Percentiles rank a stretch among this genome's conserved stretches.
Conservation (phyloP, 2,113 vertebrate species). For the Hippocampus mohnikei region DNA sequence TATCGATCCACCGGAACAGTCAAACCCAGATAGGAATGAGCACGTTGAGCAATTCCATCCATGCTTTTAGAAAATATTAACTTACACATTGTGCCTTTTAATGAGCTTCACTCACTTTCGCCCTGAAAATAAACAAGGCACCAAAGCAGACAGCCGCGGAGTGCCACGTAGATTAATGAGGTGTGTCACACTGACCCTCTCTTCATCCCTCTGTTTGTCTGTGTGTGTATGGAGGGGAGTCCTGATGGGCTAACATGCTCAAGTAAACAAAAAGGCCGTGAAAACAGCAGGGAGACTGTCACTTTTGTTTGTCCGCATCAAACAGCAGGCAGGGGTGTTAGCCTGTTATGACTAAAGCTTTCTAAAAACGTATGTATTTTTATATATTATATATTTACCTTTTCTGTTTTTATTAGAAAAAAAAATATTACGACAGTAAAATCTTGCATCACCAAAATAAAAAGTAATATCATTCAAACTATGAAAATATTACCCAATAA, state of each 20-base stretch:
- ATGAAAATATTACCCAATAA: too few relatives aligned
- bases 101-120: constrained; percentile 9
- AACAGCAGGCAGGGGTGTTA: background rate
- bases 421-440: too few relatives aligned
- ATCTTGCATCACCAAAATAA: too few relatives aligned
- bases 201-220: constrained; percentile 5
- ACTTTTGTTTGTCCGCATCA: background rate
- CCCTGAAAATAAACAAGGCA: constrained; percentile 1
- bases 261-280: constrained; percentile 2
- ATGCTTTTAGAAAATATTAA: background rate
- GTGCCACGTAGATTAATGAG: constrained; percentile 10
- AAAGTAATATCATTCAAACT: too few relatives aligned
- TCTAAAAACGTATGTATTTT: too few relatives aligned
- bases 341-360: background rate
- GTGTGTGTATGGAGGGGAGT: background rate
- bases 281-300: background rate
- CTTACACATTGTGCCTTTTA: background rate
- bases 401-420: too few relatives aligned
- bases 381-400: too few relatives aligned
- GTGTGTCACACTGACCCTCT: constrained; percentile 4
- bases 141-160: background rate
- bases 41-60: background rate
- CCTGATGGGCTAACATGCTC: background rate
- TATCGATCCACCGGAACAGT: background rate
- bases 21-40: background rate